Evolutionary conservation across 2,888 invertebrate genomes (phyloP), one percentile per base, ranked within the genome.

Genomic region (Drosophila suboccidentalis): DNA sequence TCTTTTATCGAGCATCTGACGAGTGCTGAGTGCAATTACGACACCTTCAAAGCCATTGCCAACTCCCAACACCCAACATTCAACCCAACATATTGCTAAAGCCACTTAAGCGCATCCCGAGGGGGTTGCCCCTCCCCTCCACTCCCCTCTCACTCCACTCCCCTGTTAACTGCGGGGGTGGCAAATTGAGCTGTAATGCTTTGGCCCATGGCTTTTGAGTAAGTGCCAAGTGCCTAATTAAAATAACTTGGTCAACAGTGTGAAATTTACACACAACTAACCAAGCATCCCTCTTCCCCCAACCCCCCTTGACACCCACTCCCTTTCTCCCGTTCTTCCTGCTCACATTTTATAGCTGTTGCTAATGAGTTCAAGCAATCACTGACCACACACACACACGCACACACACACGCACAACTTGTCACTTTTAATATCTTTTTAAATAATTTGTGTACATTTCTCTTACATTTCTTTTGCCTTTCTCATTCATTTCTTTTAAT

Each of bases 1-100:
- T 80, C 88, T 78, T 89, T 88, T 44, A 34, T 34, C 81, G 66
- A 69, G 68, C 71, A 75, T 69, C 80, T 68, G 71, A 51, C 71
- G 73, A 80, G 87, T 26, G 26, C 77, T 87, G 84, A 90, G 88
- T 87, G 88, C 90, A 91, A 91, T 91, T 91, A 90, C 87, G 82
- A 87, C 91, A 91, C 90, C 89, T 91, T 90, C 84, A 82, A 82
- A 85, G 77, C 76, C 58, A 57, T 9, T 29, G 39, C 47, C 36
- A 8, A 8, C 51, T 22, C 34, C 11, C 8, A 22, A 43, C 44
- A 39, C 32, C 9, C 29, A 26, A 43, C 44, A 15, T 26, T 5
- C 29, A 26, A 26, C 6, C 9, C 38, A 29, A 29, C 22, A 10
- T 3, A 8, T 5, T 19, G 49, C 43, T 36, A 51, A 38, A 75